Base-by-base conservation (phyloP, 2,113 vertebrate species). In the Lycaon pictus region DNA sequence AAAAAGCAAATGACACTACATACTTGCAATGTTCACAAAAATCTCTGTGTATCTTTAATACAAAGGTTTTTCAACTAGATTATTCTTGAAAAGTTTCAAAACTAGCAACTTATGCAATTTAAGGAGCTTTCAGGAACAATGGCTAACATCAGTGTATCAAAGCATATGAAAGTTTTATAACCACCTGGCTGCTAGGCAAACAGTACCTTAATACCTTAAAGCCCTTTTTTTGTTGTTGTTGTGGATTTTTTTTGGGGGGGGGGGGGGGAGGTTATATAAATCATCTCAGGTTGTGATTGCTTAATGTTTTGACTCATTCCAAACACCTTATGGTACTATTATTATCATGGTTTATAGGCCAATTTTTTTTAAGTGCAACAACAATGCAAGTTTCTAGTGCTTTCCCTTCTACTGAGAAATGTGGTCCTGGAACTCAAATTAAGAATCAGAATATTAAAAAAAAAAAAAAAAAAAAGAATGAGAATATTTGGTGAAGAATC, bases 1-100 rank as follows among this genome's bases (percentile, higher is more conserved):
- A 98, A 98, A 98, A 99, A 99, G 98, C 97, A 98, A 99, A 99
- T 98, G 99, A 98, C 98, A 99, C 98, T 98, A 99, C 98, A 95
- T 80, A 98, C 96, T 98, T 98, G 98, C 99, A 99, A 98, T 98
- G 98, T 98, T 99, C 99, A 99, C 98, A 99, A 95, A 97, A 97
- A 98, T 98, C 94, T 98, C 98, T 96, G 98, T 98, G 98, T 98
- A 99, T 98, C 98, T 99, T 98, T 98, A 98, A 99, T 98, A 99
- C 97, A 99, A 99, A 99, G 98, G 98, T 97, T 98, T 93, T 98
- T 99, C 98, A 98, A 99, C 98, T 97, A 97, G 93, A 81, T 95
- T 96, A 98, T 69, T 95, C 96, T 98, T 98, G 98, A 99, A 97
- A 98, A 90, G 88, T 95, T 95, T 97, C 88, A 92, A 96, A 99